A percentile compares a stretch with the other conserved stretches of the same genome.
Conservation (phyloP, 1,140 invertebrate species). For the Zeugodacus cucurbitae region DNA sequence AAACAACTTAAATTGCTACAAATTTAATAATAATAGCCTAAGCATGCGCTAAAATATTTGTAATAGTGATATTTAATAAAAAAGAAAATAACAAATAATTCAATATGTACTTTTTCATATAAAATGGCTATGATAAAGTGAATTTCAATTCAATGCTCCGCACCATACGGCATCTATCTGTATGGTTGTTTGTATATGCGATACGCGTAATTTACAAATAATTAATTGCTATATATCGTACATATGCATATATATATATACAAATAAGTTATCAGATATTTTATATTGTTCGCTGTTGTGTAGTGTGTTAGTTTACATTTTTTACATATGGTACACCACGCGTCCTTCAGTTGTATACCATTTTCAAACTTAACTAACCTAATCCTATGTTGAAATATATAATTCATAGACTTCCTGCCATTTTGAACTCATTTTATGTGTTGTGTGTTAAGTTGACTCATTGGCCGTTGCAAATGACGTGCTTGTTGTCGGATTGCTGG, state of each 20-base stretch:
- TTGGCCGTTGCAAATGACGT: neutral
- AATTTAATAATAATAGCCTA: neutral
- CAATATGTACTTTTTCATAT: neutral
- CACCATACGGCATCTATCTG: neutral
- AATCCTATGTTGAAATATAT: conserved; percentile 25
- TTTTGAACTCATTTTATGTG: neutral
- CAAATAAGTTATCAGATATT: neutral
- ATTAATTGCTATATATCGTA: conserved; percentile 5
- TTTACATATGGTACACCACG: neutral
- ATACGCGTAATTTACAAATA: conserved; percentile 1
- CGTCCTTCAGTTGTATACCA: neutral
- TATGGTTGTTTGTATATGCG: neutral
- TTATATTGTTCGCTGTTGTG: neutral
- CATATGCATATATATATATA: neutral
- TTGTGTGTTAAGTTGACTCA: neutral
- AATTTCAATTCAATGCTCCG: neutral
- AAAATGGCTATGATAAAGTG: neutral
- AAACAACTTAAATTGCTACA: conserved; percentile 36
- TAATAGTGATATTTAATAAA: conserved; percentile 19
- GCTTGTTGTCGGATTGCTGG: neutral
- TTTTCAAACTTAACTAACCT: neutral
- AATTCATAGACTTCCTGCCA: conserved; percentile 4
- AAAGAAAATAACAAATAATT: conserved; percentile 31
- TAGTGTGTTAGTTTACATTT: conserved; percentile 25
- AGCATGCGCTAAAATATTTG: conserved; percentile 1